A percentile compares a stretch with the other conserved stretches of the same genome.
phyloP scores from a whole-genome alignment of 2,113 vertebrate genomes.

The Hylia prasina region DNA sequence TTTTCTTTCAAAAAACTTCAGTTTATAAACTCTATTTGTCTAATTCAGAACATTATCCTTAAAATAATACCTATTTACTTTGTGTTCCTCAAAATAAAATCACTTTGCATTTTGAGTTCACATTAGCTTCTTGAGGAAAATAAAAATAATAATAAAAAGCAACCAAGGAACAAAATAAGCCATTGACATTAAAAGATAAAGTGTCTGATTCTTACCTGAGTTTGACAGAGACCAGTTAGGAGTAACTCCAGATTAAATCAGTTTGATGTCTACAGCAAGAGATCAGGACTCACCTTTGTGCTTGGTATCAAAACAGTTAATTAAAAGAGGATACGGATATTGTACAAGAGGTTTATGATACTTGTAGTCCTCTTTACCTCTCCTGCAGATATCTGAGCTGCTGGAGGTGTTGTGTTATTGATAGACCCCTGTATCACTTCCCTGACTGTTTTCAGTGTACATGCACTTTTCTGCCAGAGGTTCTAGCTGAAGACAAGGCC shows the following conservation, averaged over 20 bases:
- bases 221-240: neutral
- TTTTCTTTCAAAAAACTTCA: slow-evolving; percentile 19
- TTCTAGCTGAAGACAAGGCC: neutral
- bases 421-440: neutral
- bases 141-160: neutral
- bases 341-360: neutral
- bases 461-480: neutral
- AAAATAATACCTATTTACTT: slow-evolving; percentile 37
- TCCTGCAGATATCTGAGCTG: neutral
- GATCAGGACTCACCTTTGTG: neutral
- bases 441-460: neutral
- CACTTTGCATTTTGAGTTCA: neutral
- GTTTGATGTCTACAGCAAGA: neutral
- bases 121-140: neutral
- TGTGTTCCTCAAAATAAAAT: slow-evolving; percentile 32
- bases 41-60: slow-evolving; percentile 7
- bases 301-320: neutral
- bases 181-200: neutral
- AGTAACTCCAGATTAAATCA: neutral
- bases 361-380: neutral
- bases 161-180: neutral
- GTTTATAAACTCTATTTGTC: slow-evolving; percentile 22
- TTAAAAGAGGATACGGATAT: neutral
- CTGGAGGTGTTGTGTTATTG: neutral
- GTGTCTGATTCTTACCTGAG: neutral